Conservation (phyloP, 2,113 vertebrate genomes). For the Strigops habroptila region DNA sequence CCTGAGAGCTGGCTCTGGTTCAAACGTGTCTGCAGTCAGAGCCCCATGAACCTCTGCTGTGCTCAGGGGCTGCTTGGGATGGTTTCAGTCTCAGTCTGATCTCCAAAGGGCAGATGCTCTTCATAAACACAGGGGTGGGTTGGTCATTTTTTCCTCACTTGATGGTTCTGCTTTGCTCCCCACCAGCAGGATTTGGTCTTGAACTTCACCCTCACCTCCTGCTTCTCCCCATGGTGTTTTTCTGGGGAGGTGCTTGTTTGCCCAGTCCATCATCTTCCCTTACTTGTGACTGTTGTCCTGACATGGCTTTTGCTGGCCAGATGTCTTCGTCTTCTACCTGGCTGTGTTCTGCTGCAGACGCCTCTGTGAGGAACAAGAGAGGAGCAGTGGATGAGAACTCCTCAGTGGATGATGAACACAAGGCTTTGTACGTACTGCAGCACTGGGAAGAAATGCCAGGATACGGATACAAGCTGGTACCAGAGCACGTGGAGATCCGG, state of each 20-base stretch:
- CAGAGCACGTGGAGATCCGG: slow-evolving; percentile 87
- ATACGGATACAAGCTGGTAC: slow-evolving; percentile 82
- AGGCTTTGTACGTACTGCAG: slow-evolving; percentile 84
- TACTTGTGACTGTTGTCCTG: background rate
- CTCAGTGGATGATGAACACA: slow-evolving; percentile 76
- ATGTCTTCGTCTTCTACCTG: background rate
- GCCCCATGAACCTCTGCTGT: background rate
- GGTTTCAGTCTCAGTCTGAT: background rate
- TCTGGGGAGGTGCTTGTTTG: background rate
- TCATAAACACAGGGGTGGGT: background rate
- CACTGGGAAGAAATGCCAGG: slow-evolving; percentile 90
- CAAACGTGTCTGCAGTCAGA: background rate
- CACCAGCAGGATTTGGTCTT: background rate
- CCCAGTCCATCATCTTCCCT: background rate
- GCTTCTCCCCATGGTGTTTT: background rate
- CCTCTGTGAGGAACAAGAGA: slow-evolving; percentile 74
- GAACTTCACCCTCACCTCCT: background rate
- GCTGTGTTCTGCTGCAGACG: slow-evolving; percentile 59
- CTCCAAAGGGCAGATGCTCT: background rate
- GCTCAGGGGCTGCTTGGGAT: background rate
- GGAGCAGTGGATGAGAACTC: slow-evolving; percentile 63
- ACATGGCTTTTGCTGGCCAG: background rate
- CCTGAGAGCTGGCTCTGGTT: background rate
- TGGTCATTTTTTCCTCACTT: background rate
- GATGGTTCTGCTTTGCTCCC: background rate